Evolutionary conservation across 2,113 vertebrate species (phyloP), one percentile per base, ranked within the genome.

Genomic region (Apus apus): DNA sequence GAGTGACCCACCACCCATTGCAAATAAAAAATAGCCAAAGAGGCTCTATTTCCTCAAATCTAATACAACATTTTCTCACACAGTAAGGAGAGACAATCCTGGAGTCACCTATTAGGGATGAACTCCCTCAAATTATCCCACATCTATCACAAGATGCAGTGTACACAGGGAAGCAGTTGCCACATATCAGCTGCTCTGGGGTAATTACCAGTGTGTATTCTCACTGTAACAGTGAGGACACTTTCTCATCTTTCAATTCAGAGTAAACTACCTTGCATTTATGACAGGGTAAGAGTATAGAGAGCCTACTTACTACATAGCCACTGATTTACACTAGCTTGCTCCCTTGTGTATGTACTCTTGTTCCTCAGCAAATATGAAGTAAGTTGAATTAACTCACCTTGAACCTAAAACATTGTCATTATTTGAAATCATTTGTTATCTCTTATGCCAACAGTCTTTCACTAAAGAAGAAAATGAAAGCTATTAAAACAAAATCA

Each of bases 81-180:
- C 70, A 36, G 21, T 48, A 87, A 94, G 43, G 62, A 85, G n/a
- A 20, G 50, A 91, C 74, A 58, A 67, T 68, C 38, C 78, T 68
- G n/a, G n/a, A 91, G n/a, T 90, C 80, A 78, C 50, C 53, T 75
- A 65, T 74, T 89, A 91, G 61, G 86, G 61, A 87, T 61, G 95
- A 92, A 93, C 61, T 89, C 86, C 93, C 76, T 57, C 68, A 89
- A 75, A 93, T 94, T 89, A 78, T 58, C 83, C 81, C 73, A 45
- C 62, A 36, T 87, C 25, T 65, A 83, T 93, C 68, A 81, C 26
- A 83, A 62, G 65, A 60, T 0, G 4, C 68, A 81, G 40, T 22
- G 61, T 81, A 92, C 83, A 89, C 80, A 94, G 91, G 86, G 94
- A 96, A 95, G 86, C 89, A 95, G 86, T 66, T 94, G 95, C 83